A percentile compares a stretch with the other conserved stretches of the same genome.
Conservation (phyloP, 2,797 vertebrate species). For the Neosilurus hyrtlii region DNA sequence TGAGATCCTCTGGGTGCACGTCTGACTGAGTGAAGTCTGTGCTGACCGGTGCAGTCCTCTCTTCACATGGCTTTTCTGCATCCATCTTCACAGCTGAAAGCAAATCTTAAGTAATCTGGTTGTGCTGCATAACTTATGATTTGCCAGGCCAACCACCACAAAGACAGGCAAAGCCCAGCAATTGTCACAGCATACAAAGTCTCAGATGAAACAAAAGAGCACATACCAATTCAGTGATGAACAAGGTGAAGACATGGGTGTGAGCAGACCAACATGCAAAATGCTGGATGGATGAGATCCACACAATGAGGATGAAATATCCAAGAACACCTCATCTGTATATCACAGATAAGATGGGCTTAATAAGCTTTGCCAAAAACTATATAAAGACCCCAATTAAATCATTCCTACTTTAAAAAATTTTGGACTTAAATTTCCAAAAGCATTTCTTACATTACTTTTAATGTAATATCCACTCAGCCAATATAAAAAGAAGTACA, state of each 20-base stretch:
- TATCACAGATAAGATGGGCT: constrained; percentile 42
- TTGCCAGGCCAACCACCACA: constrained; percentile 66
- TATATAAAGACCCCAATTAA: no score
- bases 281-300: constrained; percentile 67
- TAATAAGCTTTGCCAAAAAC: neutral
- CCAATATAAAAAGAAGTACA: neutral
- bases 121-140: constrained; percentile 61
- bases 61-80: constrained; percentile 76
- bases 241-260: constrained; percentile 68
- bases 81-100: constrained; percentile 99
- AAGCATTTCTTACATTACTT: neutral
- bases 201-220: constrained; percentile 66
- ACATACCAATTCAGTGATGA: constrained; percentile 73
- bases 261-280: constrained; percentile 71
- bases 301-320: constrained; percentile 67
- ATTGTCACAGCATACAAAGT: constrained; percentile 68
- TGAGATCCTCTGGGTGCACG: constrained; percentile 76
- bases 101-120: constrained; percentile 93
- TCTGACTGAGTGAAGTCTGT: constrained; percentile 81
- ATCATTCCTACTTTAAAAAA: neutral
- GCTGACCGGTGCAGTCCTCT: constrained; percentile 73
- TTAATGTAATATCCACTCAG: neutral
- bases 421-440: neutral
- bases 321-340: constrained; percentile 58
- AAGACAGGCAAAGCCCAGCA: constrained; percentile 69